Percentiles rank a stretch among this genome's conserved stretches.
phyloP scores from a whole-genome alignment of 2,888 invertebrate species.

The Horisme vitalbata region DNA sequence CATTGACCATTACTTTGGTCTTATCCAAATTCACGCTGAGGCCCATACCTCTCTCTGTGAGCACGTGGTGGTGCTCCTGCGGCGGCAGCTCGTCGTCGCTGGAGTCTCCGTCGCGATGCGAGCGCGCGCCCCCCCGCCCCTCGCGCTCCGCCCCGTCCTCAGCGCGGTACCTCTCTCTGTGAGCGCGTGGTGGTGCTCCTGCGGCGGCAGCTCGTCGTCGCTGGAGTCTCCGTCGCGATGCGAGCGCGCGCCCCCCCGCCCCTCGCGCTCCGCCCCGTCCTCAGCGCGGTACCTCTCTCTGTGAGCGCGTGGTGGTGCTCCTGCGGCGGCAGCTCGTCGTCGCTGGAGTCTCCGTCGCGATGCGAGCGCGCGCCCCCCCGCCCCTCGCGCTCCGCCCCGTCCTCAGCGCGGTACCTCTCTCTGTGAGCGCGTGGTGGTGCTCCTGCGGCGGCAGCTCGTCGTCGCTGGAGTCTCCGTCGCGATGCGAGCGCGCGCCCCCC shows the following conservation, averaged over 20 bases:
- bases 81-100: slow-evolving; percentile 98
- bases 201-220: slow-evolving; percentile 96
- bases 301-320: slow-evolving; percentile 82
- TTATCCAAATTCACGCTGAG: too few species aligned
- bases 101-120: slow-evolving; percentile 96
- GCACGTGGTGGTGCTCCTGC: slow-evolving; percentile 85
- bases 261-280: too few species aligned
- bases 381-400: too few species aligned
- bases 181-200: slow-evolving; percentile 84
- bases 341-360: slow-evolving; percentile 97
- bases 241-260: slow-evolving; percentile 38
- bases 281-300: slow-evolving; percentile 51
- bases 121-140: slow-evolving; percentile 39
- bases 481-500: slow-evolving; percentile 78
- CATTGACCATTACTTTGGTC: too few species aligned
- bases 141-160: too few species aligned
- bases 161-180: slow-evolving; percentile 53
- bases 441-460: slow-evolving; percentile 95
- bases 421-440: slow-evolving; percentile 79
- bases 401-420: slow-evolving; percentile 49
- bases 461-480: slow-evolving; percentile 98
- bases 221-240: slow-evolving; percentile 98
- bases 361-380: slow-evolving; percentile 74
- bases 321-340: slow-evolving; percentile 96
- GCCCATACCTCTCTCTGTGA: slow-evolving; percentile 52